Evolutionary conservation across 2,113 vertebrate genomes (phyloP), one percentile per base, ranked within the genome.

Genomic region (Apistogramma diplotaenia): DNA sequence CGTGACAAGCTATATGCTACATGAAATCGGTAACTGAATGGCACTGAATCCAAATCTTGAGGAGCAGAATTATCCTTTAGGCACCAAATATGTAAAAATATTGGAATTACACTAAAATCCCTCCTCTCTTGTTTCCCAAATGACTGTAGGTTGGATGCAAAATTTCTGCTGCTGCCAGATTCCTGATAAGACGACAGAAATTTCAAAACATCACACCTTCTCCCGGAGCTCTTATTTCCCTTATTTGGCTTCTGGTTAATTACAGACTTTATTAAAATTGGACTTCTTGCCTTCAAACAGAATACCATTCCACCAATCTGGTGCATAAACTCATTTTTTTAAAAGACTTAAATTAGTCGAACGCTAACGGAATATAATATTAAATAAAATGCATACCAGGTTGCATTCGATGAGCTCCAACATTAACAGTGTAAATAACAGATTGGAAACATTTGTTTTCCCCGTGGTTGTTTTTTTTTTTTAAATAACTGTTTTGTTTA

Each of bases 391-490:
- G 2, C 43, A 46, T 16, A 15, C 43, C 15, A 46, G 40, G 12
- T 13, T 43, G 40, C 40, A 43, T 43, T 43, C 13, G 40, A 13
- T 46, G 43, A 16, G 43, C 62, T 70, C 40, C 43, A 29, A 70
- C 6, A 70, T 70, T 25, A 70, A 29, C 62, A 70, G 25, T 70
- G 65, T 51, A 70, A 49, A 70, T 67, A 49, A 70, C 62, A 76
- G n/a, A 35, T 2, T 51, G 58, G 76, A 74, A 84, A 76, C n/a
- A 62, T 61, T 76, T 82, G 35, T 62, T 81, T 46, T 58, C 35
- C 70, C 46, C 2, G 8, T 37, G 21, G 9, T 27, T 56, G 6
- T 19, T 67, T 40, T 40, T 40, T 40, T 57, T 19, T 62, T 78
- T n/a, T n/a, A n/a, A n/a, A n/a, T 40, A 62, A 62, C 35, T n/a